These are phyloP conservation scores for Drosophila varians DNA, from an alignment of 1,140 invertebrate genomes.

Conservation along the genomic window DNA sequence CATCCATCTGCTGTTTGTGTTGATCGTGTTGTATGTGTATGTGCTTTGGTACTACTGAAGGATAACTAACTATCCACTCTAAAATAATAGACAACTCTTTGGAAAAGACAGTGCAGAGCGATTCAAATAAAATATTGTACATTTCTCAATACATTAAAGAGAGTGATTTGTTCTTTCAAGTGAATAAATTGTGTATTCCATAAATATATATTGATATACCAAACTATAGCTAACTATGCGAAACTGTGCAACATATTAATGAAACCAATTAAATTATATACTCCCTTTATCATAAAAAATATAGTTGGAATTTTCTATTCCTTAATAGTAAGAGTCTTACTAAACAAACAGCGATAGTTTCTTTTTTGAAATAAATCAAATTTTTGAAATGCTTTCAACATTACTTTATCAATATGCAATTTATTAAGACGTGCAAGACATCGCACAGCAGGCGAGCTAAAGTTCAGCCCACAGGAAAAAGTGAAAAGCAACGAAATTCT, in stretches of 20 bases:
- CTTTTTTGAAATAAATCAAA: background rate
- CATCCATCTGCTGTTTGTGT: slow-evolving; percentile 74
- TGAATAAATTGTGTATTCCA: background rate
- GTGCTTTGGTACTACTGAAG: slow-evolving; percentile 67
- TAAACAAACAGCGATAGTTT: too few relatives aligned
- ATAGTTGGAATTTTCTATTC: too few relatives aligned
- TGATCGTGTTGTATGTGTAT: slow-evolving; percentile 72
- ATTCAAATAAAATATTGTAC: background rate
- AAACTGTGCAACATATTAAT: too few relatives aligned
- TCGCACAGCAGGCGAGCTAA: slow-evolving; percentile 10
- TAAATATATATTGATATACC: background rate
- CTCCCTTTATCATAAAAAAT: too few relatives aligned
- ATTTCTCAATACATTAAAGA: background rate
- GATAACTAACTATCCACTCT: too few relatives aligned
- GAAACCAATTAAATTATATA: too few relatives aligned
- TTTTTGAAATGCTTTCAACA: background rate
- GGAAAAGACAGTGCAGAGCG: background rate
- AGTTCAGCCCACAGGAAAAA: slow-evolving; percentile 30
- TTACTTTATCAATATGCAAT: background rate
- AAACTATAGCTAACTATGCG: background rate
- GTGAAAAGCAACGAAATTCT: slow-evolving; percentile 47
- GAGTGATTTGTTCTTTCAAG: background rate
- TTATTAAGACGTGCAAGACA: background rate
- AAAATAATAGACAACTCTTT: background rate
- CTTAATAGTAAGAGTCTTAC: too few relatives aligned